Conservation (phyloP, 2,797 vertebrate species). For the Eospalax fontanierii region DNA sequence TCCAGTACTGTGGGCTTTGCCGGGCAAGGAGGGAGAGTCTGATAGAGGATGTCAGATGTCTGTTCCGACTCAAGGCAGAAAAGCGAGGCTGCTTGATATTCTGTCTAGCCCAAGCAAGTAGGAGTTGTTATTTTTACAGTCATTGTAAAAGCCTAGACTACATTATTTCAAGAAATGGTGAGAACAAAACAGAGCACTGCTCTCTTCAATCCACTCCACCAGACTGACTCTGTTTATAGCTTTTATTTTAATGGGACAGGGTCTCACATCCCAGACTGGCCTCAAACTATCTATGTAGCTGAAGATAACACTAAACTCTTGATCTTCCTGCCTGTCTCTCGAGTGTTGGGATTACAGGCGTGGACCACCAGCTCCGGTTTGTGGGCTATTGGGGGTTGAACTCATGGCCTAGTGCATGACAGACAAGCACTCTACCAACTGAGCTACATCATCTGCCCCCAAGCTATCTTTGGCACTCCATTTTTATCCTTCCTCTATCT, state of each 20-base stretch:
- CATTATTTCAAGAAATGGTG: neutral
- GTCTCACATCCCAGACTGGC: neutral
- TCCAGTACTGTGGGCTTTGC: neutral
- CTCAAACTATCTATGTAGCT: neutral
- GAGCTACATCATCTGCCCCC: neutral
- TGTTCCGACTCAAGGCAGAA: neutral
- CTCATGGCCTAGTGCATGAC: neutral
- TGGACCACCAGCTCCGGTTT: neutral
- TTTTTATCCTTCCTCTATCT: neutral
- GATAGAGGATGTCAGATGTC: neutral
- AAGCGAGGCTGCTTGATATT: neutral
- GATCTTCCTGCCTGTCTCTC: neutral
- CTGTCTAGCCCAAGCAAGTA: neutral
- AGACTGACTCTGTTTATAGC: neutral
- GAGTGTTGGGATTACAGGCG: neutral
- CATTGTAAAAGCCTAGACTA: conserved; percentile 31
- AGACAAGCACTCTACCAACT: neutral
- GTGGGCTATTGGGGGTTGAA: neutral
- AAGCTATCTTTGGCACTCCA: conserved; percentile 21
- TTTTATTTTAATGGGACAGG: neutral
- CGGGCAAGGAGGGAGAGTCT: neutral
- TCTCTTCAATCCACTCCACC: neutral
- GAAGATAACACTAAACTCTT: neutral
- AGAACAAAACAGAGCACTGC: conserved; percentile 10
- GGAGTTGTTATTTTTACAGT: conserved; percentile 51